These are phyloP conservation scores for Crossaster papposus DNA, from an alignment of 53 echinoderm and acorn worm genomes.

Conservation along the genomic window DNA sequence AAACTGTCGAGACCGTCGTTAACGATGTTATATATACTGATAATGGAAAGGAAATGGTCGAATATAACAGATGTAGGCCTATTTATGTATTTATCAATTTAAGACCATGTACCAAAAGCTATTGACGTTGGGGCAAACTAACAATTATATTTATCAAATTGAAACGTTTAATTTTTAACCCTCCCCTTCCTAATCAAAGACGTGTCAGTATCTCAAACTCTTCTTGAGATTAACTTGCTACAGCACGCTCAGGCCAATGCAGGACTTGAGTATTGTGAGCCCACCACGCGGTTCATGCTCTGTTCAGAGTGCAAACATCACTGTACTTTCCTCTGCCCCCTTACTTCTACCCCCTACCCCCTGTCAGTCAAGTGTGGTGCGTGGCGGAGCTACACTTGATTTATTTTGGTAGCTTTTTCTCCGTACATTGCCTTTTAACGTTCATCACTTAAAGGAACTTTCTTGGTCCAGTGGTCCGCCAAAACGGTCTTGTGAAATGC, in stretches of 20 bases:
- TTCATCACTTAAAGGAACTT: background rate
- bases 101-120: too few species aligned
- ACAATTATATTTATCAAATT: background rate
- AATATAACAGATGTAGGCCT: too few species aligned
- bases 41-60: too few species aligned
- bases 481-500: background rate
- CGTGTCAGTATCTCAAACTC: background rate
- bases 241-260: background rate
- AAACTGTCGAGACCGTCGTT: too few species aligned
- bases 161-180: background rate
- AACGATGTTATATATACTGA: too few species aligned
- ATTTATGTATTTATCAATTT: too few species aligned
- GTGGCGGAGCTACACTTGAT: slow-evolving; percentile 3
- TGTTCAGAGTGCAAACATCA: background rate
- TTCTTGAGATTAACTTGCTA: background rate
- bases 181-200: background rate
- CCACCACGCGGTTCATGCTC: background rate
- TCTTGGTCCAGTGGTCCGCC: background rate
- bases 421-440: background rate
- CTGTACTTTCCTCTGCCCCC: slow-evolving; percentile 1
- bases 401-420: slow-evolving; percentile 1
- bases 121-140: background rate
- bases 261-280: background rate
- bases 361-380: slow-evolving; percentile 16
- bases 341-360: background rate